Conservation (phyloP, 1,140 invertebrate species). For the Streblospio benedicti region DNA sequence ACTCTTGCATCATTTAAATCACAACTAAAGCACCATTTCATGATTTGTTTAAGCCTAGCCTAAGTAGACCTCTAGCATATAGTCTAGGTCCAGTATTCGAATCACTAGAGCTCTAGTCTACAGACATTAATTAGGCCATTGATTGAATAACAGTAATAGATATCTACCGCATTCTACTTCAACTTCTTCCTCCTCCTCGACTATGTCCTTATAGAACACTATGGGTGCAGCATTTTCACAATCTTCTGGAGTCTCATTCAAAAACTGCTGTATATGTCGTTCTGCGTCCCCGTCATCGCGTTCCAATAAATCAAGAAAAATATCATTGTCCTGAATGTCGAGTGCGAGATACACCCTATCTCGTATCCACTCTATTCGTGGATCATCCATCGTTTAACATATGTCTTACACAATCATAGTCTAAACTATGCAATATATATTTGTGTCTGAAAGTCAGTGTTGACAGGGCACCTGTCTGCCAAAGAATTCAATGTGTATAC, state of each 20-base stretch:
- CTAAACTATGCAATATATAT: no score
- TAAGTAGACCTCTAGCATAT: neutral
- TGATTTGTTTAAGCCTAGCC: neutral
- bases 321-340: conserved; percentile 35
- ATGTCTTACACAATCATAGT: no score
- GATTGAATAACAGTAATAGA: neutral
- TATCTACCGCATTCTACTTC: conserved; percentile 46
- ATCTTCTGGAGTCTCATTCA: conserved; percentile 47
- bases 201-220: conserved; percentile 43
- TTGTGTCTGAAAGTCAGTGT: no score
- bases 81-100: neutral
- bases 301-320: conserved; percentile 46
- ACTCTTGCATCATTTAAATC: neutral
- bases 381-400: conserved; percentile 50
- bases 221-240: conserved; percentile 39
- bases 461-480: no score
- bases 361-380: conserved; percentile 44
- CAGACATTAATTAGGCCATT: neutral
- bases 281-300: conserved; percentile 43
- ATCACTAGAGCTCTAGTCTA: neutral
- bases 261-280: conserved; percentile 39
- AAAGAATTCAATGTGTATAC: no score
- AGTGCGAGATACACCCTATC: conserved; percentile 37
- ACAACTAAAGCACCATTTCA: neutral
- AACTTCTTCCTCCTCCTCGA: conserved; percentile 45